These are phyloP conservation scores for Lophius piscatorius DNA, from an alignment of 2,113 vertebrate genomes.

Conservation along the genomic window DNA sequence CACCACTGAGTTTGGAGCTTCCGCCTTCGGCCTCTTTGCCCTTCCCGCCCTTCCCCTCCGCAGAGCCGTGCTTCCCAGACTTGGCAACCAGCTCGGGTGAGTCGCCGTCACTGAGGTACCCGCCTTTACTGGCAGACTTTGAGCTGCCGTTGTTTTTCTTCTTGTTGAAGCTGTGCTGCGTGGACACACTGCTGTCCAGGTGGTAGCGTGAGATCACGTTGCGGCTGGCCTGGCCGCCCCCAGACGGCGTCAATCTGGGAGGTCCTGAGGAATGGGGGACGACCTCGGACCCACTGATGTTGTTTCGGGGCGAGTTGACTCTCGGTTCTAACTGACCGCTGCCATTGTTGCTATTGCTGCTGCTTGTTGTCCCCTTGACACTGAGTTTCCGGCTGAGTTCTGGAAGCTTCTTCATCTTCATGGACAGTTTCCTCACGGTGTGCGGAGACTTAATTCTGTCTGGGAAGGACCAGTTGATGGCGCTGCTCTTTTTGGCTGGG, in stretches of 20 bases:
- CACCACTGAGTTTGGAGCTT: constrained; percentile 76
- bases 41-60: constrained; percentile 82
- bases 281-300: constrained; percentile 40
- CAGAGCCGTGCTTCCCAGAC: constrained; percentile 85
- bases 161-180: constrained; percentile 86
- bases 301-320: constrained; percentile 51
- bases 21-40: constrained; percentile 67
- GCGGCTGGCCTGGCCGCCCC: constrained; percentile 83
- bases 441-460: constrained; percentile 98
- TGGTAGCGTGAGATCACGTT: constrained; percentile 99
- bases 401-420: constrained; percentile 98
- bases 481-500: constrained; percentile 89
- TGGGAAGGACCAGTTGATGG: constrained; percentile 96
- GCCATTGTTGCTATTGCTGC: constrained; percentile 72
- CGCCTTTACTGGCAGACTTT: constrained; percentile 92
- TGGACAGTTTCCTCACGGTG: constrained; percentile 96
- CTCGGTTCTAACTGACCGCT: constrained; percentile 68
- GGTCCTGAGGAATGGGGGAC: constrained; percentile 47
- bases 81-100: constrained; percentile 94
- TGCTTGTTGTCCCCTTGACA: constrained; percentile 85
- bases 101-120: constrained; percentile 97
- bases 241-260: constrained; percentile 76
- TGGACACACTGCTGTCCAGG: constrained; percentile 93
- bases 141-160: constrained; percentile 85
- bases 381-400: constrained; percentile 95